phyloP scores from a whole-genome alignment of 2,113 vertebrate species.

The Penelope pileata region DNA sequence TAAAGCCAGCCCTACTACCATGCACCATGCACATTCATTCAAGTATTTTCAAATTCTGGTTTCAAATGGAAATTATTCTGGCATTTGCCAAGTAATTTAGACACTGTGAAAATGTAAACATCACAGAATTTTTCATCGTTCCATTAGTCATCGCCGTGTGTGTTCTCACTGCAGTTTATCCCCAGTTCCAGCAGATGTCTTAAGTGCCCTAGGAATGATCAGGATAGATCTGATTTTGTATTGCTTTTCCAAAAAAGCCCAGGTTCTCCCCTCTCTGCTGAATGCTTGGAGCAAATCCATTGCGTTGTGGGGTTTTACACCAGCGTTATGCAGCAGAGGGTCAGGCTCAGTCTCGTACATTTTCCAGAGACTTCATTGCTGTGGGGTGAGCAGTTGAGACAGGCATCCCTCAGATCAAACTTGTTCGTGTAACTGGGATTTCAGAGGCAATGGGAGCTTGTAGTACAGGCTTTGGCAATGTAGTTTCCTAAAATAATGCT shows the following conservation, averaged over 20 bases:
- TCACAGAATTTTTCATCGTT: not conserved
- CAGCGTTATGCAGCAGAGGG: not conserved
- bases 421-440: not conserved
- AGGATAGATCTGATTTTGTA: not conserved
- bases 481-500: not conserved
- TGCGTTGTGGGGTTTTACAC: not conserved
- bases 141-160: not conserved
- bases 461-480: not conserved
- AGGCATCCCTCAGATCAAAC: not conserved
- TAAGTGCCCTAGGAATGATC: conserved; percentile 34
- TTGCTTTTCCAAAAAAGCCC: not conserved
- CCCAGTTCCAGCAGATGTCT: conserved; percentile 66
- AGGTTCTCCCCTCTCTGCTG: not conserved
- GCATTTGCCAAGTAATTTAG: not conserved
- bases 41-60: not conserved
- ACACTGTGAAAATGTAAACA: not conserved
- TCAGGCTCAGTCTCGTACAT: not conserved
- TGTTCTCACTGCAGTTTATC: conserved; percentile 42
- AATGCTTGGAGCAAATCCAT: not conserved
- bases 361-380: not conserved
- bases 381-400: not conserved
- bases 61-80: not conserved
- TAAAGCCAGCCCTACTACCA: not conserved
- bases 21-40: not conserved
- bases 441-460: fast-evolving